Conservation (phyloP, 2,888 invertebrate genomes). For the Tenthredo amoena region DNA sequence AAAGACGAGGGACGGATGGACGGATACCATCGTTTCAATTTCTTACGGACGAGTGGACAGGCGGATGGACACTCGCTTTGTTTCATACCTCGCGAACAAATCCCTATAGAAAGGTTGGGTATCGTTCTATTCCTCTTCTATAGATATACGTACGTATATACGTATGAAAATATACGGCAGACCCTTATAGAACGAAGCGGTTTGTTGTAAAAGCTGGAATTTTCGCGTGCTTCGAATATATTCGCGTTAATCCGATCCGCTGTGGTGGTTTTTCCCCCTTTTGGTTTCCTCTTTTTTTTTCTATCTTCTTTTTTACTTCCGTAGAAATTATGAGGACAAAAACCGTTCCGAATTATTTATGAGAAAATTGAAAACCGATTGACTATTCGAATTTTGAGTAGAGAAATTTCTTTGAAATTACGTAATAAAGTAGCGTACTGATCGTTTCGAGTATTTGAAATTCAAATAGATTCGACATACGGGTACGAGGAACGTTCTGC, state of each 20-base stretch:
- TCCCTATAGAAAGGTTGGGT: neutral
- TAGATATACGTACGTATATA: neutral
- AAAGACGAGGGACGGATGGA: constrained; percentile 15
- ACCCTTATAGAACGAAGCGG: neutral
- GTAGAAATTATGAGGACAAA: neutral
- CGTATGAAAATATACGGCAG: neutral
- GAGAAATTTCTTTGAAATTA: neutral
- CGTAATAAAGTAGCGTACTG: constrained; percentile 35
- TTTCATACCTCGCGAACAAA: constrained; percentile 17
- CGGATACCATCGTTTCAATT: constrained; percentile 31
- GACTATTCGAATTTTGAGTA: neutral
- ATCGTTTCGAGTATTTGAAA: constrained; percentile 19
- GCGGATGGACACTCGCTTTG: constrained; percentile 42
- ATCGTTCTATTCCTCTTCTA: neutral
- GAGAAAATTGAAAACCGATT: neutral
- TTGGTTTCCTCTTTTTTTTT: too few species aligned
- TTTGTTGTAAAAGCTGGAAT: neutral
- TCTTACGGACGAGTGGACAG: constrained; percentile 32
- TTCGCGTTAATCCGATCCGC: neutral
- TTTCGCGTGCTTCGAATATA: neutral
- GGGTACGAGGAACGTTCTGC: neutral
- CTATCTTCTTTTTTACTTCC: neutral
- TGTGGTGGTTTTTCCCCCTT: neutral
- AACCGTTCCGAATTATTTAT: neutral
- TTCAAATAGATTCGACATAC: constrained; percentile 8